Evolutionary conservation across 2,888 invertebrate species (phyloP).

Genomic region (Cataglyphis altisquamis): DNA sequence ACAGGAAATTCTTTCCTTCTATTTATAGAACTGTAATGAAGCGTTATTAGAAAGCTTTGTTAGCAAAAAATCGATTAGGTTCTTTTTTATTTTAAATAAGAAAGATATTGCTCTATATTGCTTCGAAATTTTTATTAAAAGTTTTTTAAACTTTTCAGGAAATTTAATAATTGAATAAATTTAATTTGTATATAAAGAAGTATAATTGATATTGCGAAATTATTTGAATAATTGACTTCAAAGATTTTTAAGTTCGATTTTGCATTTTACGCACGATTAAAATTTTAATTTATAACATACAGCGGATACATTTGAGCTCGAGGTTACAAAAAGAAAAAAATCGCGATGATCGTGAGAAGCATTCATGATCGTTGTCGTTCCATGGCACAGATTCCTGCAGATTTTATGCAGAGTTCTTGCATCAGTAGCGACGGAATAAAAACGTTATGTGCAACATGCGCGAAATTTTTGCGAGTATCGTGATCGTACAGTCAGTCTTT

Average conservation of each 20-base stretch:
- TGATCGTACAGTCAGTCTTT: neutral
- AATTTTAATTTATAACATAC: neutral
- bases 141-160: neutral
- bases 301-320: neutral
- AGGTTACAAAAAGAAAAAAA: conserved; percentile 37
- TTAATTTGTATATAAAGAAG: neutral
- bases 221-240: neutral
- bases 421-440: conserved; percentile 60
- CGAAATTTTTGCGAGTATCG: conserved; percentile 24
- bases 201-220: neutral
- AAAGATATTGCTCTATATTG: neutral
- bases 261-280: neutral
- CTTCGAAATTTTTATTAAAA: neutral
- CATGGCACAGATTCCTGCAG: conserved; percentile 64
- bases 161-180: neutral
- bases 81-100: neutral
- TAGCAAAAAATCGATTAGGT: neutral
- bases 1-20: neutral
- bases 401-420: conserved; percentile 59
- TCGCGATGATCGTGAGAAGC: conserved; percentile 17
- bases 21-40: neutral
- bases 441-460: conserved; percentile 44
- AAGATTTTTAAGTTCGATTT: neutral
- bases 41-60: neutral
- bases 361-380: conserved; percentile 44